These are phyloP conservation scores for Calidris pygmaea DNA, from an alignment of 2,113 vertebrate species.

Conservation along the genomic window DNA sequence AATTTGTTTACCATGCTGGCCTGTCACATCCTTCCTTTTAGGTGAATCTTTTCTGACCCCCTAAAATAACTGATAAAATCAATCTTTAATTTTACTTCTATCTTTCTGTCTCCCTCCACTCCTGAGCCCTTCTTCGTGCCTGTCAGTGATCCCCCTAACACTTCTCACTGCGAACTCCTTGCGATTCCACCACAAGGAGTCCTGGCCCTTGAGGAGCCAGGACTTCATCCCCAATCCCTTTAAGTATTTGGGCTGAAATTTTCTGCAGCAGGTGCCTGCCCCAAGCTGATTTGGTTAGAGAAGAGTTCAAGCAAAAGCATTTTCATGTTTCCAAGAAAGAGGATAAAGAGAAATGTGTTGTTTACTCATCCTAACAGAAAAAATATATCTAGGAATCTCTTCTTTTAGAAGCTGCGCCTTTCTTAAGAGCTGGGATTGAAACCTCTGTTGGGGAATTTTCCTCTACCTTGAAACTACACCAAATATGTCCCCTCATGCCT, in stretches of 20 bases:
- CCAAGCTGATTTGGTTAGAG: neutral
- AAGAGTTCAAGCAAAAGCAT: neutral
- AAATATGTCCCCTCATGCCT: neutral
- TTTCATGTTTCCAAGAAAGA: neutral
- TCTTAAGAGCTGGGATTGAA: neutral
- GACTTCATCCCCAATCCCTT: too few relatives aligned
- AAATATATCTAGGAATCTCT: neutral
- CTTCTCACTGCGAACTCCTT: neutral
- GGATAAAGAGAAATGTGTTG: neutral
- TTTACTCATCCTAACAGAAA: neutral
- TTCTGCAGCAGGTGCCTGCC: neutral
- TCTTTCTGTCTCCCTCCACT: neutral
- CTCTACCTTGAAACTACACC: neutral
- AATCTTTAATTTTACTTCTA: neutral
- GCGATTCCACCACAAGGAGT: neutral
- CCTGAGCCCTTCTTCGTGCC: neutral
- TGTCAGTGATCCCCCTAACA: neutral
- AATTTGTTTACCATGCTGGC: neutral
- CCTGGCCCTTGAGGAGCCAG: too few relatives aligned
- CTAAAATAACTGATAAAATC: neutral
- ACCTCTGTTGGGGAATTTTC: neutral
- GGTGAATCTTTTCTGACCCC: neutral
- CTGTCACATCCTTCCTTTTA: neutral
- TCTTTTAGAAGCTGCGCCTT: neutral
- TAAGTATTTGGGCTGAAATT: neutral